Conservation (phyloP, 2,797 vertebrate species). For the Echeneis naucrates region DNA sequence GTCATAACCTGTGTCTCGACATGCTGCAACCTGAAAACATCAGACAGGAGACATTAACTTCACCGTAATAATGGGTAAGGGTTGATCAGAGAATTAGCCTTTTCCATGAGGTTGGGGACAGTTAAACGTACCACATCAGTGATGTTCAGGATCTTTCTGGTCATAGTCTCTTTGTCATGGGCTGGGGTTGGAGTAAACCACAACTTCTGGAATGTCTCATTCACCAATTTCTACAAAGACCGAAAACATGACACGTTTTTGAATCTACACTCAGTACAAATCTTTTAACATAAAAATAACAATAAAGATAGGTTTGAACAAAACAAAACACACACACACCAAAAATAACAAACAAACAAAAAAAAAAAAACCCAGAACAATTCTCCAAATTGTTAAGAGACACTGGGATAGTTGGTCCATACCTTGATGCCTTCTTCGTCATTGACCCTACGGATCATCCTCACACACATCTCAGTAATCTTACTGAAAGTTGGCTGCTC, state of each 20-base stretch:
- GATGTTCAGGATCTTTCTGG: constrained; percentile 97
- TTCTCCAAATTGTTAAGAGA: background rate
- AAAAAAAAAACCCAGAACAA: background rate
- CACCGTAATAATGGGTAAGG: background rate
- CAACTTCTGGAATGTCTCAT: constrained; percentile 99
- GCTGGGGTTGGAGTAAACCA: constrained; percentile 97
- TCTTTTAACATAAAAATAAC: background rate
- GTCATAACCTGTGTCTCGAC: constrained; percentile 97
- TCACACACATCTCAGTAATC: constrained; percentile 98
- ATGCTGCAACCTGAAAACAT: constrained; percentile 91
- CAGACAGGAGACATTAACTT: constrained; percentile 4
- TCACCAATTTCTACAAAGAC: constrained; percentile 92
- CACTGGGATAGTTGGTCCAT: constrained; percentile 10
- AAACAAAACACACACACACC: too few species aligned
- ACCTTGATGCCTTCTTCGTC: constrained; percentile 99
- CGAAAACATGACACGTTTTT: background rate
- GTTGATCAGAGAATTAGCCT: background rate
- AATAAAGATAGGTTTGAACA: too few species aligned
- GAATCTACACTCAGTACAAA: background rate
- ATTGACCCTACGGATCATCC: constrained; percentile 99
- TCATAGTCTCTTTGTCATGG: constrained; percentile 97
- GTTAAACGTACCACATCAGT: constrained; percentile 92
- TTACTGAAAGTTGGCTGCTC: constrained; percentile 96
- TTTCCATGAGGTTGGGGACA: background rate
- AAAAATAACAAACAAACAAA: too few species aligned